Evolutionary conservation across 2,113 vertebrate genomes (phyloP).

Genomic region (Argyrosomus japonicus): DNA sequence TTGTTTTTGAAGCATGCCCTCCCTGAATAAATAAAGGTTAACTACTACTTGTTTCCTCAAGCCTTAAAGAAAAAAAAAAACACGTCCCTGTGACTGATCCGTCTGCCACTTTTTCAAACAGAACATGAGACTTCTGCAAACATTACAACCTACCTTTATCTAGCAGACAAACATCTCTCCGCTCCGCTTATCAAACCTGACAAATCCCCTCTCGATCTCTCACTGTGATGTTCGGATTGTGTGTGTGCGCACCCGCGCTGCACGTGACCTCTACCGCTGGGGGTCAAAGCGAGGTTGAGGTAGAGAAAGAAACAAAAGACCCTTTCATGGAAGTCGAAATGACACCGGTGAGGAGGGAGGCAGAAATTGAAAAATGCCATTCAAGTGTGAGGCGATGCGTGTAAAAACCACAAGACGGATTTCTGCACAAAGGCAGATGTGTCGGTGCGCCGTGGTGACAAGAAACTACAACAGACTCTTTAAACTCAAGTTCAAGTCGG

Average conservation of each 20-base stretch:
- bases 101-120: neutral
- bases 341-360: slow-evolving; percentile 20
- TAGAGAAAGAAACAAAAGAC: slow-evolving; percentile 38
- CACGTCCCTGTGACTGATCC: neutral
- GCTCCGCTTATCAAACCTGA: neutral
- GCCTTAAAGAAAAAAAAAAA: neutral
- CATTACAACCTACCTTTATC: neutral
- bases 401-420: slow-evolving; percentile 1
- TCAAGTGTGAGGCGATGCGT: slow-evolving; percentile 31
- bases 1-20: neutral
- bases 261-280: neutral
- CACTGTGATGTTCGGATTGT: neutral
- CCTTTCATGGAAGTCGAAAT: slow-evolving; percentile 47
- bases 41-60: slow-evolving; percentile 12
- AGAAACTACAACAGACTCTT: neutral
- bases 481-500: too few species aligned
- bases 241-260: neutral
- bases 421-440: neutral
- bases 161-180: slow-evolving; percentile 6
- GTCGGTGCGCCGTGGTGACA: neutral
- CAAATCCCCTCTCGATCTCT: neutral
- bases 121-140: neutral
- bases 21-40: slow-evolving; percentile 30
- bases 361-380: slow-evolving; percentile 41
- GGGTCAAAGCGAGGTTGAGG: slow-evolving; percentile 24